Evolutionary conservation across 2,888 invertebrate species (phyloP).

Genomic region (Lasioglossum morio): DNA sequence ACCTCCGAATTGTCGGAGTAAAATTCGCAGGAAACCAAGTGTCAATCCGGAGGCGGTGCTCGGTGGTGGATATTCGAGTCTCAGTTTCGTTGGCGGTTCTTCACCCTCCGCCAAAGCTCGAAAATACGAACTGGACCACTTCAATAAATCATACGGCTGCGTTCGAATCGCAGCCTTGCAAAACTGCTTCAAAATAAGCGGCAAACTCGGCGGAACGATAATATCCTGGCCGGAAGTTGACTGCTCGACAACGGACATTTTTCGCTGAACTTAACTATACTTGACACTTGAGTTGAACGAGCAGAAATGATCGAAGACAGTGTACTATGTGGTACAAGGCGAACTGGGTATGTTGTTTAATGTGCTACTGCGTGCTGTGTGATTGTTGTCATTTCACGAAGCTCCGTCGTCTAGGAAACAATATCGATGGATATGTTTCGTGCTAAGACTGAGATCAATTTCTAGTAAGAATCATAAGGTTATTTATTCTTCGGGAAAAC

Average conservation of each 20-base stretch:
- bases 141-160: conserved; percentile 93
- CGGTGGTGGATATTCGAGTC: conserved; percentile 90
- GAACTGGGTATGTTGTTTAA: conserved; percentile 16
- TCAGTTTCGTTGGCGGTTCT: conserved; percentile 92
- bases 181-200: conserved; percentile 93
- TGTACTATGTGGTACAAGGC: conserved; percentile 7
- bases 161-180: conserved; percentile 96
- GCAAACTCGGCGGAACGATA: conserved; percentile 92
- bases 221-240: conserved; percentile 88
- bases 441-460: conserved; percentile 41
- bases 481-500: background rate
- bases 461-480: conserved; percentile 21
- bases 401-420: conserved; percentile 62
- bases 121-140: conserved; percentile 94
- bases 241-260: conserved; percentile 86
- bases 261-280: conserved; percentile 13
- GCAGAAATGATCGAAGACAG: conserved; percentile 12
- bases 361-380: conserved; percentile 19
- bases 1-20: conserved; percentile 90
- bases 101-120: conserved; percentile 91
- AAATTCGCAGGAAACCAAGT: conserved; percentile 91
- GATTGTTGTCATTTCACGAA: conserved; percentile 46
- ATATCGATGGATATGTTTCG: conserved; percentile 39
- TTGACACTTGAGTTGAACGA: background rate
- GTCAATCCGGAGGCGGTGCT: conserved; percentile 91